Percentiles rank a stretch among this genome's conserved stretches.
phyloP scores from a whole-genome alignment of 1,140 invertebrate species.

The Drosophila ohnishii region DNA sequence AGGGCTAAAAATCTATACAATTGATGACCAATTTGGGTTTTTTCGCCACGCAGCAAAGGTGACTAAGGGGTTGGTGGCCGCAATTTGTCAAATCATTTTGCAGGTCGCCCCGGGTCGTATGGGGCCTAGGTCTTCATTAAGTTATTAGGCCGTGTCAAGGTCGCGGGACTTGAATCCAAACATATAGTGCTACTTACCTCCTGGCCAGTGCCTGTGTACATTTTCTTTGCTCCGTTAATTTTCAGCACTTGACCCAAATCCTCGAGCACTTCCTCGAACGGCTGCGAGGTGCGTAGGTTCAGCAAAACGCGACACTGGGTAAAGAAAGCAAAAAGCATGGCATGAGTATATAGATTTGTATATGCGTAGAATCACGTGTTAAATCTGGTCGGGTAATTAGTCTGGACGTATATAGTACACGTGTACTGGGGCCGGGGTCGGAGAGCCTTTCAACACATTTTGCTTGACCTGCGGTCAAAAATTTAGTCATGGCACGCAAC shows the following conservation, averaged over 20 bases:
- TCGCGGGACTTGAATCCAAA: not conserved
- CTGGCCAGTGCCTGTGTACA: conserved; percentile 95
- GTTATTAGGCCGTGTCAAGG: conserved; percentile 46
- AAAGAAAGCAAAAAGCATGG: conserved; percentile 8
- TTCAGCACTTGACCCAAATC: conserved; percentile 96
- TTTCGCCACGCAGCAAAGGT: not conserved
- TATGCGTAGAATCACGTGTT: conserved; percentile 43
- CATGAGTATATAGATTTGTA: conserved; percentile 48
- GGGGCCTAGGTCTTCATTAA: conserved; percentile 44
- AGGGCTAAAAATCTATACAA: not conserved
- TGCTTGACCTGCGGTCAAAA: conserved; percentile 56
- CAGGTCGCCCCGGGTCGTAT: conserved; percentile 7
- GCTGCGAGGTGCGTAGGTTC: conserved; percentile 95
- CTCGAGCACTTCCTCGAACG: conserved; percentile 96
- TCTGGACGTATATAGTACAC: conserved; percentile 32
- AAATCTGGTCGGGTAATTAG: conserved; percentile 64
- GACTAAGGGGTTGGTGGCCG: not conserved
- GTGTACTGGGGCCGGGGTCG: conserved; percentile 3
- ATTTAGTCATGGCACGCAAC: conserved; percentile 73
- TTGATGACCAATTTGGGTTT: conserved; percentile 79
- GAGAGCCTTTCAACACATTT: conserved; percentile 66
- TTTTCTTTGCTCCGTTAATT: conserved; percentile 93
- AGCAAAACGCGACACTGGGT: conserved; percentile 92
- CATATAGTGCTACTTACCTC: conserved; percentile 86
- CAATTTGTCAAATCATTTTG: conserved; percentile 54